Conservation (phyloP, 2,797 vertebrate genomes). For the Zalophus californianus region DNA sequence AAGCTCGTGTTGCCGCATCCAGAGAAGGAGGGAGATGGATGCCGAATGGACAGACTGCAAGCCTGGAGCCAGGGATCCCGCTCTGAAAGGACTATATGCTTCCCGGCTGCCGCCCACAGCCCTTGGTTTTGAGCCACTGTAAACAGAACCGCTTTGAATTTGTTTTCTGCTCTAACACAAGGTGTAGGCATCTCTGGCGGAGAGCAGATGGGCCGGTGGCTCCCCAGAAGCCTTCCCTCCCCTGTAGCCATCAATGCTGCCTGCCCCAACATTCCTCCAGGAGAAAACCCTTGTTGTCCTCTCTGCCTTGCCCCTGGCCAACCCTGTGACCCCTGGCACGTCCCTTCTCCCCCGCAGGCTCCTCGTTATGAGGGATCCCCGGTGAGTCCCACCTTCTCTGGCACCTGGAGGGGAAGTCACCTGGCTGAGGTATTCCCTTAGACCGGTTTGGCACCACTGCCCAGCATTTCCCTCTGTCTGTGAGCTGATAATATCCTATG, state of each 20-base stretch:
- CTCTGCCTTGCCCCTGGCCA: background rate
- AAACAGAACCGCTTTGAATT: background rate
- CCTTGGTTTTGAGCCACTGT: background rate
- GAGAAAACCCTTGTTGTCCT: background rate
- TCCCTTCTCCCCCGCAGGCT: background rate
- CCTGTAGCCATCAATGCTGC: background rate
- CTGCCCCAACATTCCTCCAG: background rate
- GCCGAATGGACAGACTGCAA: rapidly evolving
- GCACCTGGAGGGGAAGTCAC: background rate
- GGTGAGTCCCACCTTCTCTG: background rate
- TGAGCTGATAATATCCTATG: background rate
- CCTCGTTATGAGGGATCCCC: rapidly evolving
- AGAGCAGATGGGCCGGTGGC: background rate
- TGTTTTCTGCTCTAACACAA: background rate
- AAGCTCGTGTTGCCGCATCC: rapidly evolving
- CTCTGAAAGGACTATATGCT: rapidly evolving
- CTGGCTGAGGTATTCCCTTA: background rate
- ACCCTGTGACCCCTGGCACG: background rate
- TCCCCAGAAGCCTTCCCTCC: background rate
- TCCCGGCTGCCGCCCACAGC: background rate
- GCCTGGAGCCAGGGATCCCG: background rate
- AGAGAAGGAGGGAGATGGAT: background rate
- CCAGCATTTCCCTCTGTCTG: background rate
- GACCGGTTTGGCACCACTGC: background rate
- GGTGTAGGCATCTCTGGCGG: background rate